These are phyloP conservation scores for Xylota sylvarum DNA, from an alignment of 2,888 invertebrate genomes.

Conservation along the genomic window DNA sequence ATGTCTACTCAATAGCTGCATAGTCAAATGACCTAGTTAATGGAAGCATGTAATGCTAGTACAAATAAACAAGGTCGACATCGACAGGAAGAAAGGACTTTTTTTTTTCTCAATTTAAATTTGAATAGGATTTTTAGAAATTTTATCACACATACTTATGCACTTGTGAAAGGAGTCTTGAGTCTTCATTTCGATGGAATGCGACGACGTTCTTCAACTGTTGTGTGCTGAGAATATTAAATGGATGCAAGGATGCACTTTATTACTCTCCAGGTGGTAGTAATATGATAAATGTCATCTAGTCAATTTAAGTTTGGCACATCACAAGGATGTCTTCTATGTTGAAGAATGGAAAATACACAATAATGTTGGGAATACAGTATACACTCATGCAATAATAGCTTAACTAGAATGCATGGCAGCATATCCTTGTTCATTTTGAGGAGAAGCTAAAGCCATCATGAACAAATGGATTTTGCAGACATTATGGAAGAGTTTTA, in stretches of 20 bases:
- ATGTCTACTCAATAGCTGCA: constrained; percentile 6
- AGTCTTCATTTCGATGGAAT: not conserved
- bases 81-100: not conserved
- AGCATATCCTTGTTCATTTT: too few species aligned
- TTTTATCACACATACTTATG: not conserved
- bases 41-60: constrained; percentile 19
- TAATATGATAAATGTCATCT: not conserved
- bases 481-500: too few species aligned
- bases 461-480: too few species aligned
- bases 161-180: not conserved
- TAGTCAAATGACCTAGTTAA: constrained; percentile 32
- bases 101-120: constrained; percentile 34
- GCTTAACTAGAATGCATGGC: too few species aligned
- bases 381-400: too few species aligned
- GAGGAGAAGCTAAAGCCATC: too few species aligned
- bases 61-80: constrained; percentile 16
- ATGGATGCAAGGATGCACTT: constrained; percentile 15
- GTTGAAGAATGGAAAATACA: too few species aligned
- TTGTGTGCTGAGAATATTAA: not conserved
- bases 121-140: constrained; percentile 18
- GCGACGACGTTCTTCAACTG: constrained; percentile 1
- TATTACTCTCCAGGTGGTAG: not conserved
- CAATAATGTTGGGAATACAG: too few species aligned
- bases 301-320: not conserved
- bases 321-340: too few species aligned